Evolutionary conservation across 35 echinoderm and acorn worm genomes (phyloP).

Genomic region (Amphiura filiformis): DNA sequence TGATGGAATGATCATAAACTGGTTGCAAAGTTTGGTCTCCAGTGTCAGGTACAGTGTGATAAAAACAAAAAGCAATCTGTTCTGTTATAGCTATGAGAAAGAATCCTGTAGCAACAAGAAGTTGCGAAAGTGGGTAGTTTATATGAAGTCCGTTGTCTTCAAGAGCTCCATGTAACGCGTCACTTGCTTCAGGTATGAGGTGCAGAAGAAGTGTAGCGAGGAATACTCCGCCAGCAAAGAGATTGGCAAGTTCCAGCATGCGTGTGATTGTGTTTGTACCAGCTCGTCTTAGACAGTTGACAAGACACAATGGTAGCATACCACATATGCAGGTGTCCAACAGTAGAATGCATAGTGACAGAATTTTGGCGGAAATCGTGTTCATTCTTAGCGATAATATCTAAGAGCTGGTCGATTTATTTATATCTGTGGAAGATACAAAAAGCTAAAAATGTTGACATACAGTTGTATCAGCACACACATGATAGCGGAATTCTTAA

Average conservation of each 20-base stretch:
- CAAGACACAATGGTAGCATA: neutral
- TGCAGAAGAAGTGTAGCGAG: conserved; percentile 20
- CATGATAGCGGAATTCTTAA: no score
- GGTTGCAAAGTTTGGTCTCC: neutral
- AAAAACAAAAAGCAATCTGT: neutral
- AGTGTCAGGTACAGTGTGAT: neutral
- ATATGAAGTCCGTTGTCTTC: neutral
- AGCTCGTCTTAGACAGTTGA: neutral
- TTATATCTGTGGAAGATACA: no score
- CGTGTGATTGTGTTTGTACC: neutral
- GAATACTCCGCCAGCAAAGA: conserved; percentile 39
- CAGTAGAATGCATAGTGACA: neutral
- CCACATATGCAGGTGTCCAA: neutral
- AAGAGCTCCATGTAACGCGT: neutral
- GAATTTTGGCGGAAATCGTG: neutral
- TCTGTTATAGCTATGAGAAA: conserved; percentile 19
- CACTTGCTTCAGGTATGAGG: conserved; percentile 16
- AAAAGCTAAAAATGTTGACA: no score
- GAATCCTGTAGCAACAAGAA: conserved; percentile 16
- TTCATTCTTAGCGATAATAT: no score
- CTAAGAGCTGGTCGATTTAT: no score
- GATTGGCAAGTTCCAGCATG: neutral
- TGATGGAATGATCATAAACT: neutral
- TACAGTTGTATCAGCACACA: no score
- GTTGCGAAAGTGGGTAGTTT: conserved; percentile 16